Evolutionary conservation across 2,113 vertebrate genomes (phyloP), one percentile per base, ranked within the genome.

Genomic region (Apodemus speciosus): DNA sequence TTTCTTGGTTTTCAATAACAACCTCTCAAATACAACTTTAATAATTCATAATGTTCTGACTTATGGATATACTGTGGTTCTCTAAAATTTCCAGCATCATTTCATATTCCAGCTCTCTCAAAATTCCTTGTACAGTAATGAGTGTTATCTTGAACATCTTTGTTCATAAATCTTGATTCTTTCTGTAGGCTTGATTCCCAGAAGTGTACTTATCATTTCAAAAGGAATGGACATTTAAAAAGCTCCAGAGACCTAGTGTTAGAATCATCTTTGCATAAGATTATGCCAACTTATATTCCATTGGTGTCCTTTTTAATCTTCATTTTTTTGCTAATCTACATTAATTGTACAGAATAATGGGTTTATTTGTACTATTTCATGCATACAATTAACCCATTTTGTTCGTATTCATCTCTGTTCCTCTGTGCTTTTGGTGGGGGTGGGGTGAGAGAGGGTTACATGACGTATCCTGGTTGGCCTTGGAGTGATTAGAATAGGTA

Each of bases 141-240:
- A 76, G 53, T 81, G 90, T 68, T 90, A 85, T 81, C 60, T 40
- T 13, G 71, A 88, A 66, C 10, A 89, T 91, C 73, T 96, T 90
- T 85, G 25, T 85, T 69, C 60, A 93, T 93, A 85, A 92, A 76
- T 93, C 38, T 93, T 92, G 21, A 96, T 92, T 96, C 62, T 94
- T 51, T 83, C 30, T 15, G 27, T 72, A 85, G 68, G 60, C 73
- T 95, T 85, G 77, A 94, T 93, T 93, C 84, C 76, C 62, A 86
- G 77, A 95, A 88, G 83, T 77, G 30, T 49, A 76, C 62, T 90
- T 89, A 91, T 25, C 64, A 11, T 90, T 81, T 92, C 86, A 81
- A 90, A 94, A 97, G 53, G 58, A 94, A 88, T 72, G 53, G 90
- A 86, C 73, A 68, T 88, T 92, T 88, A 80, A 62, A 60, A 96